Evolutionary conservation across 2,797 vertebrate species (phyloP).

Genomic region (Sus cebifrons): DNA sequence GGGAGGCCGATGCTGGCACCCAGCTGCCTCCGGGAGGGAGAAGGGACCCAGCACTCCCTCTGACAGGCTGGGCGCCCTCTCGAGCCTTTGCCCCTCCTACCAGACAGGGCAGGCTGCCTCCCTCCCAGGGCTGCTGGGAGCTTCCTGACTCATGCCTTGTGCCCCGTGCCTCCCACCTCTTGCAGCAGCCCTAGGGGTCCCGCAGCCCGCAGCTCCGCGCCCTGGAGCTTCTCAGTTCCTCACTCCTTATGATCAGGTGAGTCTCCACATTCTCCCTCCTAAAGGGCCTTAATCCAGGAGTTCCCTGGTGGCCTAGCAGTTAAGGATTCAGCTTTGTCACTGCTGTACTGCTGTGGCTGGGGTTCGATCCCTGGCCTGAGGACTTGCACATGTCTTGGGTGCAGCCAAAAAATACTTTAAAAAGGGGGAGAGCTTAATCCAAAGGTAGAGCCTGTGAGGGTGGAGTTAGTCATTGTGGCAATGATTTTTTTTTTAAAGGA

Average conservation of each 20-base stretch:
- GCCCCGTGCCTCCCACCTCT: background rate
- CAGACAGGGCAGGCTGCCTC: fast-evolving
- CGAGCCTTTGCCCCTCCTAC: background rate
- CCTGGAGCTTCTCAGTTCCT: background rate
- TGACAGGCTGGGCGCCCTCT: fast-evolving
- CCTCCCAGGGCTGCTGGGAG: background rate
- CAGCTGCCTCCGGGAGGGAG: fast-evolving
- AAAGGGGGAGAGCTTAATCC: background rate
- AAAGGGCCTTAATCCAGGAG: background rate
- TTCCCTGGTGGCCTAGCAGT: no score
- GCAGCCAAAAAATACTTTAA: no score
- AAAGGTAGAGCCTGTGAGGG: background rate
- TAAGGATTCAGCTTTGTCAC: no score
- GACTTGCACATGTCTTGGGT: no score
- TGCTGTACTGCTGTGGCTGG: no score
- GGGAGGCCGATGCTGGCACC: background rate
- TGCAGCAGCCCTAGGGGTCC: background rate
- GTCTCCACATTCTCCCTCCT: fast-evolving
- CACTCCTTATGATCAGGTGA: fast-evolving
- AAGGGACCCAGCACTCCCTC: fast-evolving
- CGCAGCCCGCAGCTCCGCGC: background rate
- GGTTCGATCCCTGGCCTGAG: no score
- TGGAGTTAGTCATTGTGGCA: background rate
- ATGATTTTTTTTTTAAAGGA: background rate
- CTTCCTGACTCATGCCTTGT: fast-evolving